phyloP scores from a whole-genome alignment of 1,140 invertebrate genomes.

The Periplaneta americana region DNA sequence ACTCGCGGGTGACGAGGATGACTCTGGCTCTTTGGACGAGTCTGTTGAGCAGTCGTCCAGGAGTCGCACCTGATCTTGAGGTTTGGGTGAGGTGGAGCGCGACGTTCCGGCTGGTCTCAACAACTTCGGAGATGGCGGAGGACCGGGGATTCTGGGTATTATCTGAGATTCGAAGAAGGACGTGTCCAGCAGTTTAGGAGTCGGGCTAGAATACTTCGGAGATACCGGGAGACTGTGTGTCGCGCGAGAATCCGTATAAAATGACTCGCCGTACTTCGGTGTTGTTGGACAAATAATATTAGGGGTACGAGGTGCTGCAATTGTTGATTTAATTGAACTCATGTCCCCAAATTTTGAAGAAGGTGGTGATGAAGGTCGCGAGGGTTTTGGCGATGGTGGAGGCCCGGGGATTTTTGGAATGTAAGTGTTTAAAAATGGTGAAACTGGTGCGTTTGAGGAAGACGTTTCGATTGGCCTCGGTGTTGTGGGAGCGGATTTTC shows the following conservation, averaged over 20 bases:
- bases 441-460: too few species aligned
- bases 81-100: too few species aligned
- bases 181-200: neutral
- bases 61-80: neutral
- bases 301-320: neutral
- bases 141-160: conserved; percentile 14
- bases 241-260: neutral
- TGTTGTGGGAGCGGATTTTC: neutral
- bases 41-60: neutral
- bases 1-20: neutral
- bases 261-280: neutral
- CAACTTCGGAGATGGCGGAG: conserved; percentile 10
- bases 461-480: neutral
- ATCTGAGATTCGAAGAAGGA: neutral
- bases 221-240: neutral
- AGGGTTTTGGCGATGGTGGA: neutral
- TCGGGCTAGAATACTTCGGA: neutral
- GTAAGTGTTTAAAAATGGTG: too few species aligned
- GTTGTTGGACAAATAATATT: neutral
- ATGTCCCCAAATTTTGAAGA: neutral
- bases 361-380: neutral
- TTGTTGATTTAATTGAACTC: neutral
- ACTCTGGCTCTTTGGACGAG: neutral
- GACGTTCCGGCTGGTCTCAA: neutral
- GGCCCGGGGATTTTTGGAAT: conserved; percentile 3